Base-by-base conservation (phyloP, 2,113 vertebrate species). In the Lathamus discolor region DNA sequence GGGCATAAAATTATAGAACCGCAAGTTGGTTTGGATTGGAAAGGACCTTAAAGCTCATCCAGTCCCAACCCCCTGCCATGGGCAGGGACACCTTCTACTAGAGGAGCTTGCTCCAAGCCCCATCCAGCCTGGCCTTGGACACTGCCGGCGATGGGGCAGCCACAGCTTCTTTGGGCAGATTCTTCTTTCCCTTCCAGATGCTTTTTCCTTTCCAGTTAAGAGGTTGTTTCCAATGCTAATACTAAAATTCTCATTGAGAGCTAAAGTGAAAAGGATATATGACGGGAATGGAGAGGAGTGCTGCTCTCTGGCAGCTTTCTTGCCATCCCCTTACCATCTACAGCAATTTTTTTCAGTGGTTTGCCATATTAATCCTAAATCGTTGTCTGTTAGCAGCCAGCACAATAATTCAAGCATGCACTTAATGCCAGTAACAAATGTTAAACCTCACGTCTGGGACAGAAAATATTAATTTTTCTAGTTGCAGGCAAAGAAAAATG, bases 361-460 rank as follows among this genome's bases (percentile, higher is more conserved):
- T 93, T 79, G 51, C 57, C 69, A 18, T 62, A 88, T 82, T 84
- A 82, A 79, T 78, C 69, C 86, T 33, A 77, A 95, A 93, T 78
- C 91, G 87, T 75, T 63, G 76, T 29, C 68, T 28, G 54, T 74
- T 77, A 61, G 74, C 73, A 73, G 63, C 74, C 43, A 6, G 86
- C 51, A 28, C 64, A 62, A 54, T 75, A 78, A 81, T 66, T 90
- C 74, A 88, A 78, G 70, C 78, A 17, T 18, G 57, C 51, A 33
- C 27, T 87, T 57, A 92, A 13, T 62, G 79, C 64, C 3, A 2
- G 55, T 63, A 90, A 92, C 43, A 49, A 90, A 90, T 70, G 28
- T 81, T 74, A 77, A 84, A 83, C 70, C 79, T 78, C 67, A 63
- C 74, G 74, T 17, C 55, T 83, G 77, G 73, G 75, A 77, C 62